Percentiles rank a stretch among this genome's conserved stretches.
phyloP scores from a whole-genome alignment of 1,140 invertebrate genomes.

The Drosophila rhopaloa region DNA sequence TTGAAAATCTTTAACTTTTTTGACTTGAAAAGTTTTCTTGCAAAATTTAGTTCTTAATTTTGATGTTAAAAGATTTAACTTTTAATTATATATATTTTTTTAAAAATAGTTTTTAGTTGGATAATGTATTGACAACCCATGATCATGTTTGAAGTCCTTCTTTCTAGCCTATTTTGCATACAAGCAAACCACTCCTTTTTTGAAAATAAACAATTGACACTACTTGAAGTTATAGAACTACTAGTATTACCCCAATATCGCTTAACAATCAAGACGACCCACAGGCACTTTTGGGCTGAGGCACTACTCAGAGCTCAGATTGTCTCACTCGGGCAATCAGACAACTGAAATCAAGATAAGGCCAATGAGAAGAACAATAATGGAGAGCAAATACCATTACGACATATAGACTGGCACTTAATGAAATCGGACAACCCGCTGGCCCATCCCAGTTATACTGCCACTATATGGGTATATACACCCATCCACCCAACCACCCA shows the following conservation, averaged over 20 bases:
- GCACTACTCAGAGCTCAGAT: conserved; percentile 24
- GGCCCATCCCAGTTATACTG: conserved; percentile 29
- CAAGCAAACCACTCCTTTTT: background rate
- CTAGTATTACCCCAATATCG: conserved; percentile 3
- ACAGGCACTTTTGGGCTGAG: conserved; percentile 13
- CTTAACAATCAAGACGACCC: conserved; percentile 4
- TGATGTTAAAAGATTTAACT: too few species aligned
- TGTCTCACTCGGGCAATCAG: conserved; percentile 28
- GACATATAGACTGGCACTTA: conserved; percentile 47
- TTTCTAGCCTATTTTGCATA: background rate
- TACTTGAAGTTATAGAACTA: background rate
- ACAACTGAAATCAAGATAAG: conserved; percentile 41
- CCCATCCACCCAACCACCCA: background rate
- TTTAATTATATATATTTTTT: too few species aligned
- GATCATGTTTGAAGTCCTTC: too few species aligned
- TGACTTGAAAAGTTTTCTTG: too few species aligned
- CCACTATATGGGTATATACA: too few species aligned
- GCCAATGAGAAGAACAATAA: conserved; percentile 14
- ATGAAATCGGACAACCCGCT: conserved; percentile 49
- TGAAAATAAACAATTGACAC: background rate
- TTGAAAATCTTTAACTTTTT: too few species aligned
- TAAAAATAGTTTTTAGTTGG: too few species aligned
- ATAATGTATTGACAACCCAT: too few species aligned
- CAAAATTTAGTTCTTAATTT: too few species aligned
- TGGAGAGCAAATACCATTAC: conserved; percentile 42